These are phyloP conservation scores for Dorcus hopei DNA, from an alignment of 2,888 invertebrate species.

Conservation along the genomic window DNA sequence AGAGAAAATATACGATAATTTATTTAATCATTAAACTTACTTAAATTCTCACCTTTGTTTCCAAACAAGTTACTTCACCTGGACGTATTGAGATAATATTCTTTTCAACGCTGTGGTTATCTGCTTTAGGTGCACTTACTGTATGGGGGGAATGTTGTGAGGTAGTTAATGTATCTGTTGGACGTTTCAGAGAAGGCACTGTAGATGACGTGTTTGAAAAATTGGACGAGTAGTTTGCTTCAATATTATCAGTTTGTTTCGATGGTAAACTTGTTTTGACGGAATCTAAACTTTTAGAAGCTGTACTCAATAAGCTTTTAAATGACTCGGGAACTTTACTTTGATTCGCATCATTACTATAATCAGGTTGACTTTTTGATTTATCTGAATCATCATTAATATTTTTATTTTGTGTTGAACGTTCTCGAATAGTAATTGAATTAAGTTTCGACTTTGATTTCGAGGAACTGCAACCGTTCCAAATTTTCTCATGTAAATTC, in stretches of 20 bases:
- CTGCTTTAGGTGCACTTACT: background rate
- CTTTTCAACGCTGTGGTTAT: background rate
- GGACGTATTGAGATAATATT: constrained; percentile 15
- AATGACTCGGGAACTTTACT: constrained; percentile 7
- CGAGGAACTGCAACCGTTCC: no score
- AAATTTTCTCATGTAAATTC: no score
- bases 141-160: background rate
- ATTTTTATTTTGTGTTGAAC: background rate
- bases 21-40: background rate
- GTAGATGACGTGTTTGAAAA: constrained; percentile 13
- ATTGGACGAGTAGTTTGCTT: background rate
- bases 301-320: constrained; percentile 10
- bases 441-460: no score
- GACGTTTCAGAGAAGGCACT: constrained; percentile 17
- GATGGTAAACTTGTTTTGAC: background rate
- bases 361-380: background rate
- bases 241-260: background rate
- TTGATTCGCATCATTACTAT: background rate
- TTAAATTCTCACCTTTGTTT: constrained; percentile 18
- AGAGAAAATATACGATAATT: constrained; percentile 19
- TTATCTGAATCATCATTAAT: constrained; percentile 7
- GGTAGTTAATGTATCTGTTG: constrained; percentile 13
- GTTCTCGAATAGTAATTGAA: no score
- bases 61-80: constrained; percentile 20
- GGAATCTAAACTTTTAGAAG: constrained; percentile 2